Base-by-base conservation (phyloP, 2,888 invertebrate genomes). In the Cryptosula pallasiana region DNA sequence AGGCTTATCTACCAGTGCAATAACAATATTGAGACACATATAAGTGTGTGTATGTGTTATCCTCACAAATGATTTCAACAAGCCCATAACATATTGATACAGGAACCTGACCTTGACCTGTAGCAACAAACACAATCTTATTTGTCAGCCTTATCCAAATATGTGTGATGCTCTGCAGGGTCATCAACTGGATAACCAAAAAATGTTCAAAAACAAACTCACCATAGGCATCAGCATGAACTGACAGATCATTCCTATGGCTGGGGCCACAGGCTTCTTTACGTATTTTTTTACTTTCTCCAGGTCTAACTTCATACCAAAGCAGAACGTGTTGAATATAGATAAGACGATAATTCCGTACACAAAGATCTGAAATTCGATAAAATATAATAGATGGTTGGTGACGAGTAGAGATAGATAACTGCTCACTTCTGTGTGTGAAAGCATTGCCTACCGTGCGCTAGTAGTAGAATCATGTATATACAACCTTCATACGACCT, bases 161-260 rank as follows among this genome's bases (percentile, higher is more conserved):
- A n/a, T n/a, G n/a, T n/a, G n/a, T n/a, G n/a, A n/a, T n/a, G n/a
- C n/a, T n/a, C n/a, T n/a, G n/a, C n/a, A n/a, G n/a, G n/a, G n/a
- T n/a, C n/a, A n/a, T n/a, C n/a, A n/a, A n/a, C n/a, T n/a, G n/a
- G n/a, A n/a, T n/a, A n/a, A n/a, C n/a, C n/a, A n/a, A n/a, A n/a
- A n/a, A n/a, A n/a, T 45, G 45, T 13, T 13, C 45, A 45, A 13
- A 45, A 5, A 45, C 25, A 3, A 13, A 34, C 63, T 63, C 9
- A 63, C 63, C 32, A 63, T 9, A 63, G 63, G 63, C 63, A 63
- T 63, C 29, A 63, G 32, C 9, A 63, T 34, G 34, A 63, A 63
- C 63, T 63, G 63, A n/a, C 63, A 63, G 63, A 27, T 16, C 13
- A 63, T 27, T 63, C 63, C 63, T 29, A 63, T 63, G 32, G 34